These are phyloP conservation scores for Maconellicoccus hirsutus DNA, from an alignment of 1,140 invertebrate species.

Conservation along the genomic window DNA sequence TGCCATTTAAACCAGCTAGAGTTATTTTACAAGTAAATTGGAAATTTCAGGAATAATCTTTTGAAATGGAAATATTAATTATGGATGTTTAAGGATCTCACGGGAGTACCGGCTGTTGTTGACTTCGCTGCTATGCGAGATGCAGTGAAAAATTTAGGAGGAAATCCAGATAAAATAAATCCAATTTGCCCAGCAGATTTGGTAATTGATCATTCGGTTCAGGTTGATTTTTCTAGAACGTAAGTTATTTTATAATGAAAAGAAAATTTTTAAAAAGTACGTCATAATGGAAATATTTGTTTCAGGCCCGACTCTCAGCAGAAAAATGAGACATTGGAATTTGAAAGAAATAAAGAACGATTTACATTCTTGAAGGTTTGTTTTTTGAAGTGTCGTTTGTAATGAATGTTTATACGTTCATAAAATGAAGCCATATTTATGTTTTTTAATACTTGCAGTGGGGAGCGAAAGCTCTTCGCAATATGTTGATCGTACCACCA, in stretches of 20 bases:
- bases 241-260: constrained; percentile 35
- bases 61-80: background rate
- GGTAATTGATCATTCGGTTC: constrained; percentile 96
- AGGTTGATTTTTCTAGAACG: constrained; percentile 87
- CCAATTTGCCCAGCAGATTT: constrained; percentile 94
- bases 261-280: background rate
- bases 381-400: background rate
- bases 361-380: constrained; percentile 86
- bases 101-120: constrained; percentile 77
- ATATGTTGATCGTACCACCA: constrained; percentile 95
- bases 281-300: constrained; percentile 35
- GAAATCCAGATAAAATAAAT: constrained; percentile 88
- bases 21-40: constrained; percentile 78
- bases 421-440: background rate
- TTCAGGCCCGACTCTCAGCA: constrained; percentile 71
- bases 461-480: constrained; percentile 89
- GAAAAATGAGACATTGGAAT: constrained; percentile 92
- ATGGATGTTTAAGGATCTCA: constrained; percentile 51
- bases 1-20: constrained; percentile 88
- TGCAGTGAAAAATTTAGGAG: constrained; percentile 74
- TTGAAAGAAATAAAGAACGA: constrained; percentile 90
- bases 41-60: background rate
- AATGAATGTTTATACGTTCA: background rate
- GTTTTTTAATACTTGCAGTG: constrained; percentile 50
- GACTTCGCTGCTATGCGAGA: constrained; percentile 98